These are phyloP conservation scores for Mellivora capensis DNA, from an alignment of 2,113 vertebrate genomes.

Conservation along the genomic window DNA sequence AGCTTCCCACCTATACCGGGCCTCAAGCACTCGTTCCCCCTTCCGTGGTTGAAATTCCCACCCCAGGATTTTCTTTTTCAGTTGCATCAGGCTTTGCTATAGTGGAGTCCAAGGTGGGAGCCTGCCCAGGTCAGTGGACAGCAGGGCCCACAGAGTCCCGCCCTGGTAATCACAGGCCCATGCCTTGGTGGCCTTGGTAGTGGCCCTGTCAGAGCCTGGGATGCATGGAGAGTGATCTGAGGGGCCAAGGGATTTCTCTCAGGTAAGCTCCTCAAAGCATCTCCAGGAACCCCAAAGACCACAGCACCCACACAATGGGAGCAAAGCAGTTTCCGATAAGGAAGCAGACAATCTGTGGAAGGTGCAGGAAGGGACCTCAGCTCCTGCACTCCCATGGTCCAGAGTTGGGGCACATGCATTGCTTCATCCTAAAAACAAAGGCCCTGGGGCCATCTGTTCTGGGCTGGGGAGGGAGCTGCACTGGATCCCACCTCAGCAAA, in stretches of 20 bases:
- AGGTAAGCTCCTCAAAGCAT: conserved; percentile 58
- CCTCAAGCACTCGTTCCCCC: no score
- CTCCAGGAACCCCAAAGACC: conserved; percentile 73
- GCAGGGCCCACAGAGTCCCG: no score
- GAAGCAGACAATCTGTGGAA: conserved; percentile 63
- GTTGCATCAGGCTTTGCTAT: conserved; percentile 26
- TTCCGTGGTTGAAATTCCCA: neutral
- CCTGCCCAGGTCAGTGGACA: conserved; percentile 40
- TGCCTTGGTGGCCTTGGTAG: no score
- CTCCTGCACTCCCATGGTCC: no score
- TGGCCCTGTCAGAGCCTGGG: no score
- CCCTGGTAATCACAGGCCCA: no score
- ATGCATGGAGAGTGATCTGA: no score
- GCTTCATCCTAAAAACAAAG: conserved; percentile 76
- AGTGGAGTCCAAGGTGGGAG: conserved; percentile 29
- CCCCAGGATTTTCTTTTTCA: neutral
- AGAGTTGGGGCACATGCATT: neutral
- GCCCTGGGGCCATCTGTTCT: conserved; percentile 64
- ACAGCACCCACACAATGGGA: conserved; percentile 71
- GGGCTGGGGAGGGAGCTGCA: neutral
- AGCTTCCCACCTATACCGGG: no score
- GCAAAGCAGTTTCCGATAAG: conserved; percentile 75
- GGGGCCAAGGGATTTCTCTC: no score
- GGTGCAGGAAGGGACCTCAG: neutral
- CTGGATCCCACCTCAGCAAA: conserved; percentile 63